phyloP scores from a whole-genome alignment of 1,140 invertebrate species.

The Trypoxylus dichotomus region DNA sequence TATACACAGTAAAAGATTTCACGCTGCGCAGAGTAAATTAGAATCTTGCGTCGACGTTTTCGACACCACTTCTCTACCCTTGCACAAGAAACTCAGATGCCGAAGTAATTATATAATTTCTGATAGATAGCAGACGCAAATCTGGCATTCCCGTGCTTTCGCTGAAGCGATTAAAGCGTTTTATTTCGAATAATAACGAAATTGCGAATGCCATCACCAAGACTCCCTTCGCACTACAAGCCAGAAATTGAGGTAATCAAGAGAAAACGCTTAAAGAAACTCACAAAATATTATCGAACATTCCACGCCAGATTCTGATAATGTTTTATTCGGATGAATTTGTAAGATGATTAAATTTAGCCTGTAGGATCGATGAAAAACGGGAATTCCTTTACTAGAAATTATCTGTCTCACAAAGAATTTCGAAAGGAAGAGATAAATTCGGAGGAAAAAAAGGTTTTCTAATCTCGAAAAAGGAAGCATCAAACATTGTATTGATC shows the following conservation, averaged over 20 bases:
- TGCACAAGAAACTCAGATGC: not conserved
- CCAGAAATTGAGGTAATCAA: not conserved
- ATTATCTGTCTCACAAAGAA: not conserved
- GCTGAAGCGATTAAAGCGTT: slow-evolving; percentile 1
- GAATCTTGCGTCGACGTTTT: not conserved
- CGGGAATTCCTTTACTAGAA: not conserved
- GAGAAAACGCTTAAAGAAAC: not conserved
- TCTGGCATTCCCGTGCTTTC: not conserved
- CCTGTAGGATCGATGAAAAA: not conserved
- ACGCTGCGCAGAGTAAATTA: not conserved
- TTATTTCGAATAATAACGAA: not conserved
- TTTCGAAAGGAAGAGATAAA: not conserved
- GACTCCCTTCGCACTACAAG: not conserved
- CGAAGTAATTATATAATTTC: slow-evolving; percentile 22
- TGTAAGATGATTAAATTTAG: too few species aligned
- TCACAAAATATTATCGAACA: not conserved
- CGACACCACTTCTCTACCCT: not conserved
- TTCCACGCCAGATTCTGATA: too few species aligned
- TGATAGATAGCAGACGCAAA: not conserved
- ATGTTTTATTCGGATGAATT: too few species aligned
- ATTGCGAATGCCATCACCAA: not conserved
- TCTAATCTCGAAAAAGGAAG: not conserved
- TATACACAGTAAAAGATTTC: slow-evolving; percentile 10
- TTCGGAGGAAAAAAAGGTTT: not conserved
- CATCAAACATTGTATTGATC: slow-evolving; percentile 4